phyloP scores from a whole-genome alignment of 1,140 invertebrate genomes.

The Drosophila ohnishii region DNA sequence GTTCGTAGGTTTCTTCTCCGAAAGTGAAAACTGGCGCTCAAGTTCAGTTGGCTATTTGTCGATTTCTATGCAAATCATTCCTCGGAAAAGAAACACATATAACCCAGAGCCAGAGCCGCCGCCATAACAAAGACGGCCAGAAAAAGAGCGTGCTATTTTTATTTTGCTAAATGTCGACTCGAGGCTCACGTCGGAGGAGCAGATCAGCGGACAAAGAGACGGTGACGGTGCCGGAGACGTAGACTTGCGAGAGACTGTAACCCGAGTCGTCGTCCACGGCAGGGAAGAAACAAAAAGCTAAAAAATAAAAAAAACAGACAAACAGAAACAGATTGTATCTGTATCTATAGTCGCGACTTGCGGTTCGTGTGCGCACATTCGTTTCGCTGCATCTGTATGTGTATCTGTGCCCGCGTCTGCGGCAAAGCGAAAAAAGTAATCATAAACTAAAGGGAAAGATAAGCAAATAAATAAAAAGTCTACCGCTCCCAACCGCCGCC shows the following conservation, averaged over 20 bases:
- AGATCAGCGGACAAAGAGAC: constrained; percentile 13
- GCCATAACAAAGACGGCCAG: constrained; percentile 17
- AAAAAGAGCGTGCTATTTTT: constrained; percentile 79
- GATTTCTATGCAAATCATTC: constrained; percentile 81
- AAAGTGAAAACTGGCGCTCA: constrained; percentile 72
- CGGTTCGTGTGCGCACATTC: constrained; percentile 47
- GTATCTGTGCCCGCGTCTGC: constrained; percentile 35
- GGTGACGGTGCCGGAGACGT: constrained; percentile 21
- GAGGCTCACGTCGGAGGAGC: constrained; percentile 57
- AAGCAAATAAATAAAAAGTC: constrained; percentile 61
- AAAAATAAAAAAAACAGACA: constrained; percentile 42
- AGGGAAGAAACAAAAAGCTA: constrained; percentile 20
- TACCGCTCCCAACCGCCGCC: constrained; percentile 41
- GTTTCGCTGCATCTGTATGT: constrained; percentile 18
- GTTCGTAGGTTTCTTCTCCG: constrained; percentile 35
- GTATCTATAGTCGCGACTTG: constrained; percentile 62
- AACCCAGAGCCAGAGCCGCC: constrained; percentile 11
- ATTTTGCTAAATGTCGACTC: constrained; percentile 80
- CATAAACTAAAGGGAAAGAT: constrained; percentile 67
- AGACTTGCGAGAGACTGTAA: constrained; percentile 71
- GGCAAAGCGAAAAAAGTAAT: constrained; percentile 62
- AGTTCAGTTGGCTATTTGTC: constrained; percentile 62
- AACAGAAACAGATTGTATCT: constrained; percentile 74
- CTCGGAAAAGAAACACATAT: constrained; percentile 67
- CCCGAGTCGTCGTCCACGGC: constrained; percentile 44